These are phyloP conservation scores for Istiophorus platypterus DNA, from an alignment of 2,113 vertebrate genomes.

Conservation along the genomic window DNA sequence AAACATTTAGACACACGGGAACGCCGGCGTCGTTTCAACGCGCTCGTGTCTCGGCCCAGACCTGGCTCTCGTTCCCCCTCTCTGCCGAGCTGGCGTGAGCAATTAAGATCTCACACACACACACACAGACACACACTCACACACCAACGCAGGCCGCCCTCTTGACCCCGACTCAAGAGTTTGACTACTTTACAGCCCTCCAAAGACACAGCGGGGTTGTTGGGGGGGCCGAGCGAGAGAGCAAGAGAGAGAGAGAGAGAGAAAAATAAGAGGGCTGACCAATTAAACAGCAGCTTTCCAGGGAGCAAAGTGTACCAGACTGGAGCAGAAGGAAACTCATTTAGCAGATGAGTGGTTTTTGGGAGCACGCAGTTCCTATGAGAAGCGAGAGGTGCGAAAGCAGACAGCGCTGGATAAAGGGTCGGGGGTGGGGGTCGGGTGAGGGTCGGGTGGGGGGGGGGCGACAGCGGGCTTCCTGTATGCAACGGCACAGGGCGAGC, in stretches of 20 bases:
- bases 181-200: conserved; percentile 72
- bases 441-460: too few species aligned
- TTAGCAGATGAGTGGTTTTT: conserved; percentile 76
- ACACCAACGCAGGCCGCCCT: conserved; percentile 36
- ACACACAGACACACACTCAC: conserved; percentile 15
- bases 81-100: conserved; percentile 14
- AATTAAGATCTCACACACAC: conserved; percentile 43
- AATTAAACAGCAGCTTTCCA: conserved; percentile 72
- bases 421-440: too few species aligned
- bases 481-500: conserved; percentile 1
- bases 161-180: conserved; percentile 75
- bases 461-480: conserved; percentile 71
- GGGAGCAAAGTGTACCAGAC: conserved; percentile 40
- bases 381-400: conserved; percentile 61
- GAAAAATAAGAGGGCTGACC: conserved; percentile 37
- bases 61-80: not conserved
- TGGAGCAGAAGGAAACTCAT: conserved; percentile 78
- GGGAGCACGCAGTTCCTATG: conserved; percentile 46
- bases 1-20: conserved; percentile 4
- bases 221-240: too few species aligned
- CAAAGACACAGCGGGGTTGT: conserved; percentile 52
- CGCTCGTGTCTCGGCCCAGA: not conserved
- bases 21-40: conserved; percentile 14
- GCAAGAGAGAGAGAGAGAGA: not conserved
- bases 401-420: conserved; percentile 56